Conservation (phyloP, 2,797 vertebrate species). For the Cossypha dichroa region DNA sequence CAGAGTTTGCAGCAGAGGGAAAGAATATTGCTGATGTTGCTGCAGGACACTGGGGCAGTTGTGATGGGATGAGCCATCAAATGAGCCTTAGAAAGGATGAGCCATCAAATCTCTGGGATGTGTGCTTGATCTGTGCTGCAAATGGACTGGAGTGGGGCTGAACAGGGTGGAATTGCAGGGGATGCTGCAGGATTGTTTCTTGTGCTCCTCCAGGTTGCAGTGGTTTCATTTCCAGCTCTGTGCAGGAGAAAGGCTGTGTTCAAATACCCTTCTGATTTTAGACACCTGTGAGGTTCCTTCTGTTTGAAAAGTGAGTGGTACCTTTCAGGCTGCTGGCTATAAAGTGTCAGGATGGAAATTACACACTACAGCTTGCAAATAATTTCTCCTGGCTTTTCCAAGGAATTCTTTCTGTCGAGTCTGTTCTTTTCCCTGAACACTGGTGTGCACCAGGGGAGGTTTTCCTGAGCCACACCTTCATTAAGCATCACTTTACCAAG, state of each 20-base stretch:
- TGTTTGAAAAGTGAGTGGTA: background rate
- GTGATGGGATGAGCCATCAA: background rate
- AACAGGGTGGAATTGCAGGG: background rate
- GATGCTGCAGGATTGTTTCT: accelerated
- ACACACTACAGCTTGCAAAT: background rate
- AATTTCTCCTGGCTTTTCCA: background rate
- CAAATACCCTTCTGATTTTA: background rate
- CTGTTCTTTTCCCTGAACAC: background rate
- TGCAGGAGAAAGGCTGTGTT: background rate
- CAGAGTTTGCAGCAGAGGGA: background rate
- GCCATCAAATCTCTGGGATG: accelerated
- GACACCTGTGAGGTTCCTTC: background rate
- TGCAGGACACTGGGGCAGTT: background rate
- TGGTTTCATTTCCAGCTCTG: background rate
- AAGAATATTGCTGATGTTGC: background rate
- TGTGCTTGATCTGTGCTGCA: background rate
- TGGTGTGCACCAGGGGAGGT: background rate
- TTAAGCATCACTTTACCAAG: background rate
- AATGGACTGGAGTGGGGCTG: background rate
- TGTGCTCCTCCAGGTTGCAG: background rate
- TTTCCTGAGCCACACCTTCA: background rate
- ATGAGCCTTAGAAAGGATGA: background rate
- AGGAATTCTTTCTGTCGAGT: background rate
- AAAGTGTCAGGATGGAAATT: background rate
- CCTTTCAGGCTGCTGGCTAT: background rate